phyloP scores from a whole-genome alignment of 2,113 vertebrate species.

The Chlamydotis undulata region DNA sequence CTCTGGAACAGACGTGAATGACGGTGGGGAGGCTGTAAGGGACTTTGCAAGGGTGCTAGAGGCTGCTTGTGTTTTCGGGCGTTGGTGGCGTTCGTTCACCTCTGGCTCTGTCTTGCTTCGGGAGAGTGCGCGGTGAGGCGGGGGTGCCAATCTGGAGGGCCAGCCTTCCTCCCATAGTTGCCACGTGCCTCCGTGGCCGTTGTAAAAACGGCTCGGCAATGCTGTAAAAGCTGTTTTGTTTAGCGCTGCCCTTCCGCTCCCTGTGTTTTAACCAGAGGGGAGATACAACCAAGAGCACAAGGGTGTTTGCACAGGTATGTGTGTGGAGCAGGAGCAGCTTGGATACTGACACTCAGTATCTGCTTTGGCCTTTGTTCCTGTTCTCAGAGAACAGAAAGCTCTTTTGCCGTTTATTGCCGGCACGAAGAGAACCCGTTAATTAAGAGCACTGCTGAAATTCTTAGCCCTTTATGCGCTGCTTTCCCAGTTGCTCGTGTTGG shows the following conservation, averaged over 20 bases:
- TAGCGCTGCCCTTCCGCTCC: background rate
- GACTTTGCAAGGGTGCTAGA: background rate
- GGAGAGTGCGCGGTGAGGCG: rapidly evolving
- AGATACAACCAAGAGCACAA: rapidly evolving
- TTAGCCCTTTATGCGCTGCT: background rate
- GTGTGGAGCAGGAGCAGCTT: background rate
- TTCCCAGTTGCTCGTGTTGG: rapidly evolving
- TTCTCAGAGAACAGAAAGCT: background rate
- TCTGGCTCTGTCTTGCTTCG: background rate
- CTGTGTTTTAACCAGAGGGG: background rate
- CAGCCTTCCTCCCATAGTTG: background rate
- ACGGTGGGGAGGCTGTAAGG: background rate
- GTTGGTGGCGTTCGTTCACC: rapidly evolving
- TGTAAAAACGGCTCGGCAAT: background rate
- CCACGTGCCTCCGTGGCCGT: background rate
- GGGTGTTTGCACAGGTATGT: background rate
- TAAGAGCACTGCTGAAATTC: background rate
- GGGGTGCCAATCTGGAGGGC: rapidly evolving
- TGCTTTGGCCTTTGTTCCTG: background rate
- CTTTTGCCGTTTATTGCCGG: background rate
- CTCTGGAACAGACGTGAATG: background rate
- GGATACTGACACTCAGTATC: background rate
- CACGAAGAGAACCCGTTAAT: background rate
- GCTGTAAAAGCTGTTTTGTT: background rate
- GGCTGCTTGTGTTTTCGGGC: background rate